Evolutionary conservation across 1,140 invertebrate species (phyloP).

Genomic region (Delia radicum): DNA sequence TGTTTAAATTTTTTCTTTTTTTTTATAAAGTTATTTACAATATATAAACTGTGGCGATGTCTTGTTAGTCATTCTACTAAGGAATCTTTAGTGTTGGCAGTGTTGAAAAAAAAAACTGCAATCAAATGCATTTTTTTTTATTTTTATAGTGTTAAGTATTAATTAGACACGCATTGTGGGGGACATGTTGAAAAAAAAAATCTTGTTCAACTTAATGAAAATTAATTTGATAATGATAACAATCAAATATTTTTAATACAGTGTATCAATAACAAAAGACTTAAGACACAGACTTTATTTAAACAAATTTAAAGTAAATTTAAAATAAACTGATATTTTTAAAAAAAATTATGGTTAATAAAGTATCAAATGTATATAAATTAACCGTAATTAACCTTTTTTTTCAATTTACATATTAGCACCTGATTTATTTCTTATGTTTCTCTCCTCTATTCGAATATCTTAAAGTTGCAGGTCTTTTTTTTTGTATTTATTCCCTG

Average conservation of each 20-base stretch:
- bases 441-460: neutral
- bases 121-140: neutral
- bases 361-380: neutral
- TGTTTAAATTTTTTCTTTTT: neutral
- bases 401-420: slow-evolving; percentile 2
- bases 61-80: neutral
- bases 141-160: neutral
- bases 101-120: no score
- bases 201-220: neutral
- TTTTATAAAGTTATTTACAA: neutral
- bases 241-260: neutral
- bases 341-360: neutral
- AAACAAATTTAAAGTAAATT: neutral
- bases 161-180: neutral
- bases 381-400: neutral
- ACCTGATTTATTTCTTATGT: neutral
- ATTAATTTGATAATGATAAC: neutral
- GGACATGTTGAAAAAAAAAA: neutral
- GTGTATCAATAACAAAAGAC: neutral
- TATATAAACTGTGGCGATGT: neutral
- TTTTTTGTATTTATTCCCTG: neutral
- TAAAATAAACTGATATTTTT: neutral
- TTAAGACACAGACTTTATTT: neutral
- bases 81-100: neutral
- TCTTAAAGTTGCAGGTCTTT: neutral